These are phyloP conservation scores for Anthonomus grandis DNA, from an alignment of 1,140 invertebrate species.

Conservation along the genomic window DNA sequence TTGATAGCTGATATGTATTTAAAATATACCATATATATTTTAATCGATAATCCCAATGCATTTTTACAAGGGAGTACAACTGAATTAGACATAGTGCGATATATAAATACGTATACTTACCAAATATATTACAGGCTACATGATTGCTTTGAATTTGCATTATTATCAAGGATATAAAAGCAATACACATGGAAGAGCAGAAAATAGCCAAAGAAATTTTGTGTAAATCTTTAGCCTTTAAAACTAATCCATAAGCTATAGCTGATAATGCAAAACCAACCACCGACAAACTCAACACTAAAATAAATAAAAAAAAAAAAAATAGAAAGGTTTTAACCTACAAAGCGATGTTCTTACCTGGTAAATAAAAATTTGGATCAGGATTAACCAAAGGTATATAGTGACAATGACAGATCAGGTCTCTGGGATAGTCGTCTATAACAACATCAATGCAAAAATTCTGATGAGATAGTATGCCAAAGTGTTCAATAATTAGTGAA, in stretches of 20 bases:
- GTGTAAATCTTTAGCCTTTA: slow-evolving; percentile 25
- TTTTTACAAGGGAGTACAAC: too few relatives aligned
- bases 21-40: too few relatives aligned
- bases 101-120: slow-evolving; percentile 20
- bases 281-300: slow-evolving; percentile 29
- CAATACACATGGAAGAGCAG: slow-evolving; percentile 24
- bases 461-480: slow-evolving; percentile 16
- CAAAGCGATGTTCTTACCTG: background rate
- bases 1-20: too few relatives aligned
- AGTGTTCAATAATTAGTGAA: slow-evolving; percentile 25
- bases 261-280: slow-evolving; percentile 29
- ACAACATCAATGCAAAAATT: slow-evolving; percentile 24
- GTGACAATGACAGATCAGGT: too few relatives aligned
- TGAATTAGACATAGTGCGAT: background rate
- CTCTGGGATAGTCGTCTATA: background rate
- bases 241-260: slow-evolving; percentile 22
- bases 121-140: slow-evolving; percentile 23
- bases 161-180: slow-evolving; percentile 26
- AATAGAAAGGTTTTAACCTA: background rate
- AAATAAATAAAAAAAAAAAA: slow-evolving; percentile 8
- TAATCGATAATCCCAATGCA: too few relatives aligned
- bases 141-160: slow-evolving; percentile 22
- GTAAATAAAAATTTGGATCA: slow-evolving; percentile 19
- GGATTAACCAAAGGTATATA: too few relatives aligned
- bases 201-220: slow-evolving; percentile 31